Percentiles rank a stretch among this genome's conserved stretches.
phyloP scores from a whole-genome alignment of 92 coral and sea anemone genomes.

The Diadumene lineata region DNA sequence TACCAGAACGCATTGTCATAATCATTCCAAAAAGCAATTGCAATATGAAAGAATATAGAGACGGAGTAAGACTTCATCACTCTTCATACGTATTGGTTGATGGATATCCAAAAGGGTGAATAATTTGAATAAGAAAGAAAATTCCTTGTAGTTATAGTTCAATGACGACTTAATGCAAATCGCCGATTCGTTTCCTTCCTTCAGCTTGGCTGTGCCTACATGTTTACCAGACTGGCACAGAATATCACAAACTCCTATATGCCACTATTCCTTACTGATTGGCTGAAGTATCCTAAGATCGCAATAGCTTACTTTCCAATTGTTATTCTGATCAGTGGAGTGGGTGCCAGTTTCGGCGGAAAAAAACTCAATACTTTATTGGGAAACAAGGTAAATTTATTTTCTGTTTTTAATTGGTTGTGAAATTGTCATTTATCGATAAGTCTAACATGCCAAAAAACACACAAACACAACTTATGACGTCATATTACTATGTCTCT shows the following conservation, averaged over 20 bases:
- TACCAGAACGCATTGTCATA: too few relatives aligned
- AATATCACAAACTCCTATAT: constrained; percentile 43
- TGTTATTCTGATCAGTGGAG: constrained; percentile 71
- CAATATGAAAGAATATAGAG: too few relatives aligned
- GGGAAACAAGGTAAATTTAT: constrained; percentile 62
- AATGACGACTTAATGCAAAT: too few relatives aligned
- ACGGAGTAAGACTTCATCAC: too few relatives aligned
- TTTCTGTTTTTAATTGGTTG: not conserved
- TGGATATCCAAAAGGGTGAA: too few relatives aligned
- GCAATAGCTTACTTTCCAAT: constrained; percentile 80
- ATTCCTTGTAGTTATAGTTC: too few relatives aligned
- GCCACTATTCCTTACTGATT: constrained; percentile 66
- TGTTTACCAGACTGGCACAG: constrained; percentile 61
- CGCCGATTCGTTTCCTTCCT: constrained; percentile 2
- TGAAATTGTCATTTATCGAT: too few relatives aligned
- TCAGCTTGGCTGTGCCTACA: constrained; percentile 64
- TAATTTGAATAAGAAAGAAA: too few relatives aligned
- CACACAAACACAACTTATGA: not conserved
- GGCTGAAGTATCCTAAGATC: constrained; percentile 58
- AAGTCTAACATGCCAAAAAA: too few relatives aligned
- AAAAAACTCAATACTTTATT: constrained; percentile 64
- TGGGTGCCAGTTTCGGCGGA: constrained; percentile 64
- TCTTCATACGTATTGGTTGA: too few relatives aligned
- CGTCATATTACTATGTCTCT: not conserved
- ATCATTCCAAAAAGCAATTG: too few relatives aligned